Evolutionary conservation across 1,140 invertebrate genomes (phyloP).

Genomic region (Orchestia grillus): DNA sequence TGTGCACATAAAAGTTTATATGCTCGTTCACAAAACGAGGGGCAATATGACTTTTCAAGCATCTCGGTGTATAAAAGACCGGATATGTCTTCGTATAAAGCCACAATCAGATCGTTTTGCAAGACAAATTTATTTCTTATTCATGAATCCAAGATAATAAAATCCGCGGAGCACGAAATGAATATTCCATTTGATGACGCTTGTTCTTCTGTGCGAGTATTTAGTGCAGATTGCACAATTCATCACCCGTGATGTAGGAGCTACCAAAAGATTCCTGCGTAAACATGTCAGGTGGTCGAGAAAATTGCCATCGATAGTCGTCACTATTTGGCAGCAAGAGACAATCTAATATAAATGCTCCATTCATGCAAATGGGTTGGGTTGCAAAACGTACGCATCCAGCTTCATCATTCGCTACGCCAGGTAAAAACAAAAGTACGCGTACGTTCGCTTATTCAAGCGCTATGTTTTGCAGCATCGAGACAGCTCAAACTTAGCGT

Average conservation of each 20-base stretch:
- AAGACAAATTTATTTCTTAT: not conserved
- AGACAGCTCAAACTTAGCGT: not conserved
- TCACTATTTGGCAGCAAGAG: not conserved
- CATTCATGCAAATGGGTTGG: not conserved
- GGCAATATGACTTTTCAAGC: not conserved
- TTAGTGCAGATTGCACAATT: not conserved
- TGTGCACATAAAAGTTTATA: too few relatives aligned
- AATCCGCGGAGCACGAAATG: not conserved
- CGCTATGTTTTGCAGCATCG: not conserved
- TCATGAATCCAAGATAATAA: not conserved
- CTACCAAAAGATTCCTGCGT: not conserved
- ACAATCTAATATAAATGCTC: not conserved
- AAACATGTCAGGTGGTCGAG: not conserved
- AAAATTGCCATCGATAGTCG: not conserved
- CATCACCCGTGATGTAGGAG: not conserved
- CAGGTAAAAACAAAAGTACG: not conserved
- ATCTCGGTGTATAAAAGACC: not conserved
- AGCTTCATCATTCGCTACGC: not conserved
- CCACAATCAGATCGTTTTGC: not conserved
- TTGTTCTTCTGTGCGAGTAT: not conserved
- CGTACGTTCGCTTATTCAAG: not conserved
- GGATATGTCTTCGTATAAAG: not conserved
- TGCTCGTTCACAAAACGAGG: not conserved
- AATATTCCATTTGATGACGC: not conserved
- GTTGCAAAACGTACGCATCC: not conserved